These are phyloP conservation scores for Craseonycteris thonglongyai DNA, from an alignment of 2,113 vertebrate species.

Conservation along the genomic window DNA sequence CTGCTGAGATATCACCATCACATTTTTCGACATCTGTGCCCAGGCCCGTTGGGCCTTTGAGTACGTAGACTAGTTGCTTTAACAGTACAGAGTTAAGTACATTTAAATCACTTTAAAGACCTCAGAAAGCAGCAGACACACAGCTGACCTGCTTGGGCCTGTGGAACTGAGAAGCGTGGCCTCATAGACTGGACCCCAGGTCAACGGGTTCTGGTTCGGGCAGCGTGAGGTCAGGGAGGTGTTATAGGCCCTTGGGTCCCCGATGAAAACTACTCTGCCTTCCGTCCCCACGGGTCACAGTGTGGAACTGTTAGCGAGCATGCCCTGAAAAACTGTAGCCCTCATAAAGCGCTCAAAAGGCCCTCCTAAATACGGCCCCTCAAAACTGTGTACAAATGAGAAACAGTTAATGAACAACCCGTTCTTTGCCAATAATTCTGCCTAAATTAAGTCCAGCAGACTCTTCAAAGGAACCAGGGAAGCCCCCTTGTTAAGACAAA, in stretches of 20 bases:
- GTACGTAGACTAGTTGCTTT: slow-evolving; percentile 34
- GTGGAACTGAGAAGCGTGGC: slow-evolving; percentile 24
- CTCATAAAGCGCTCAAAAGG: slow-evolving; percentile 39
- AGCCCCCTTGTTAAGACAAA: slow-evolving; percentile 40
- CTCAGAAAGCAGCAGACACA: slow-evolving; percentile 42
- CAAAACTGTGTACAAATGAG: slow-evolving; percentile 47
- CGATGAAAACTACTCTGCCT: background rate
- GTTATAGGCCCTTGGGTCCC: slow-evolving; percentile 20
- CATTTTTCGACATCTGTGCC: slow-evolving; percentile 43
- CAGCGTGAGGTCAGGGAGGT: slow-evolving; percentile 43
- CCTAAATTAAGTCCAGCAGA: slow-evolving; percentile 61
- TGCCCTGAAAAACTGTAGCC: background rate
- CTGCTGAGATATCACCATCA: slow-evolving; percentile 22
- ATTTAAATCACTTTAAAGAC: slow-evolving; percentile 57
- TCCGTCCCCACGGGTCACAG: slow-evolving; percentile 25
- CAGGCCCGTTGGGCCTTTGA: slow-evolving; percentile 38
- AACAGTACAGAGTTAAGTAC: slow-evolving; percentile 49
- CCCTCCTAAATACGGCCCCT: slow-evolving; percentile 21
- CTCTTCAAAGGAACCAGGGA: slow-evolving; percentile 55
- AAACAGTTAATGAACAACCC: slow-evolving; percentile 48
- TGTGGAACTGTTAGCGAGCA: slow-evolving; percentile 24
- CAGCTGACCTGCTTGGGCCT: slow-evolving; percentile 45
- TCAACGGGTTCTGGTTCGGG: slow-evolving; percentile 41
- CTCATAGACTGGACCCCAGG: slow-evolving; percentile 33
- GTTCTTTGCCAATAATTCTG: slow-evolving; percentile 46